Base-by-base conservation (phyloP, 2,113 vertebrate species). In the Menidia beryllina region DNA sequence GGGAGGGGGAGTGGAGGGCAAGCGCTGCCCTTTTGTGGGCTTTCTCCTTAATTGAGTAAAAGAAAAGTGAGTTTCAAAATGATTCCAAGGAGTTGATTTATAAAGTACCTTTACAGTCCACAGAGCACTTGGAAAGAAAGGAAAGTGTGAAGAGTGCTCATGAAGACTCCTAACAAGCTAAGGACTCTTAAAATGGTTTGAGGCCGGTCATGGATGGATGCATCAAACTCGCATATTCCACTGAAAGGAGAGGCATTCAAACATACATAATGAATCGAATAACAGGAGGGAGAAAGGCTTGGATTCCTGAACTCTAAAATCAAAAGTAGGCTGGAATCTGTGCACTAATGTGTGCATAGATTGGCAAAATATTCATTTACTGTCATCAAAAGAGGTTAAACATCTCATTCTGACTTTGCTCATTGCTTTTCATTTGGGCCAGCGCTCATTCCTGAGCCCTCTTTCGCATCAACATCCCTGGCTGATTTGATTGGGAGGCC, bases 1-100 rank as follows among this genome's bases (percentile, higher is more conserved):
- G 7, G 27, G 10, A 24, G 34, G 21, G 30, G n/a, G 51, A 49
- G 47, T 19, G 24, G 17, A 61, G 27, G 59, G 52, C 30, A 38
- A 64, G 61, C 4, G 72, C 68, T 65, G 83, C 69, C 83, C 81
- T 82, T 86, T 84, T 73, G 83, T 68, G 64, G 57, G 80, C 76
- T 88, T 83, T 89, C 81, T 83, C 77, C 70, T 89, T 91, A 91
- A 91, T 91, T 91, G 90, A 88, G 86, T 86, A 86, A 86, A 89
- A 88, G 88, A 89, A 88, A 90, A 89, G 87, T 81, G 85, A 83
- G 86, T 82, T 86, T 89, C 73, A 84, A 82, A 83, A 85, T 82
- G 86, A 88, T 90, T 91, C 87, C 79, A 76, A 71, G 72, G 73
- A 84, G 86, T 82, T 84, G 91, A 89, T 89, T 91, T 83, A 86